phyloP scores from a whole-genome alignment of 2,797 vertebrate genomes.

The Podargus strigoides region DNA sequence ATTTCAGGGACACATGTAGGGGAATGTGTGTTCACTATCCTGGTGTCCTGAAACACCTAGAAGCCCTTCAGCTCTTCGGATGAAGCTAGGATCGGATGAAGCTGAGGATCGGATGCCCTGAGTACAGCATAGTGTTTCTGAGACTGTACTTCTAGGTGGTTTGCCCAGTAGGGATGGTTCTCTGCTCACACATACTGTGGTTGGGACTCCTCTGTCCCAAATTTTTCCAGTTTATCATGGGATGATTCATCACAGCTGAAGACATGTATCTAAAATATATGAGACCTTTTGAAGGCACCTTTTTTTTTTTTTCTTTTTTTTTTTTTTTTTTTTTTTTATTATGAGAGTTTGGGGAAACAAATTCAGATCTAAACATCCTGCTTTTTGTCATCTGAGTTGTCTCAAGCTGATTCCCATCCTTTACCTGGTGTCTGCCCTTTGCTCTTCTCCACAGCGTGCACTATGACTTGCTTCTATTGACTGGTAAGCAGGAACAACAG shows the following conservation, averaged over 20 bases:
- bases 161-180: not conserved
- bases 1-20: accelerated
- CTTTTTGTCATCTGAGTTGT: not conserved
- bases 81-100: not conserved
- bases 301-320: not conserved
- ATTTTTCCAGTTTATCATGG: no score
- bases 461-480: accelerated
- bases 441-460: not conserved
- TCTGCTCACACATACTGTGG: not conserved
- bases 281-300: not conserved
- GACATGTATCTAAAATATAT: not conserved
- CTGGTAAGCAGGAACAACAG: not conserved
- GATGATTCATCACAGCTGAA: not conserved
- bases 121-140: not conserved
- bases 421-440: not conserved
- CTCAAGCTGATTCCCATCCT: not conserved
- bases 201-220: not conserved
- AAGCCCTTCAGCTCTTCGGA: not conserved
- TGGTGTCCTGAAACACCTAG: not conserved
- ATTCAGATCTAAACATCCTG: not conserved
- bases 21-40: not conserved
- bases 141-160: not conserved
- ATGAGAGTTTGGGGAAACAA: not conserved
- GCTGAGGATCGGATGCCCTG: not conserved
- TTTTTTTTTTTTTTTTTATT: not conserved